A percentile compares a stretch with the other conserved stretches of the same genome.
Evolutionary conservation across 1,140 invertebrate genomes (phyloP).

Genomic region (Drosophila nigrodunni): DNA sequence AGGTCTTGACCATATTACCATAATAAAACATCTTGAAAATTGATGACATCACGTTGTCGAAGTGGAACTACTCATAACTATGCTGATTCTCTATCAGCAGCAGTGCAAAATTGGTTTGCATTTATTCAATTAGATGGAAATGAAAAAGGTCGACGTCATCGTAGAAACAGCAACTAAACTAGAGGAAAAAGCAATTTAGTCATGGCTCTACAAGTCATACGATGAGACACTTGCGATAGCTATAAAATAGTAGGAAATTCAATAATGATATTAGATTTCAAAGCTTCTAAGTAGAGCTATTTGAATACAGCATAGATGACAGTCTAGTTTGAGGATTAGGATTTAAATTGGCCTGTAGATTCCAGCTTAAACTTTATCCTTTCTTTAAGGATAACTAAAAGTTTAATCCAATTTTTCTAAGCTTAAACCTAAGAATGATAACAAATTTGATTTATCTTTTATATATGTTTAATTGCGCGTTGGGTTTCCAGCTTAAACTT

Average conservation of each 20-base stretch:
- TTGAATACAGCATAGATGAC: background rate
- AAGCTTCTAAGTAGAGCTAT: background rate
- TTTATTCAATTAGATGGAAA: conserved; percentile 12
- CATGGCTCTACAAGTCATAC: background rate
- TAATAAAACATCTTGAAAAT: conserved; percentile 16
- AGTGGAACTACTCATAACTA: conserved; percentile 1
- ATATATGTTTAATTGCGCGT: conserved; percentile 7
- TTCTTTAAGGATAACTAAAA: too few species aligned
- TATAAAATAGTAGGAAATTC: background rate
- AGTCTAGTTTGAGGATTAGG: background rate
- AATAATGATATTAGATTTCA: background rate
- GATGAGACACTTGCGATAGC: background rate
- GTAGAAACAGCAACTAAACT: background rate
- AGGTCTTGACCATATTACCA: conserved; percentile 17
- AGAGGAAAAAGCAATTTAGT: background rate
- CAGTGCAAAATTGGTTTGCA: conserved; percentile 6
- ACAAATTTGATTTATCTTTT: background rate
- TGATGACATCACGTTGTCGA: conserved; percentile 12
- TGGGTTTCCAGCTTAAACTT: background rate
- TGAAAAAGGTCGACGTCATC: conserved; percentile 7
- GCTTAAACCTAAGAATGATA: background rate
- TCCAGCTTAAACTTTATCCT: too few species aligned
- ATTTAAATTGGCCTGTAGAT: background rate
- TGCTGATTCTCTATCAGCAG: conserved; percentile 8
- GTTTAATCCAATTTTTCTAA: background rate